Evolutionary conservation across 2,797 vertebrate species (phyloP), one percentile per base, ranked within the genome.

Genomic region (Gymnothorax javanicus): DNA sequence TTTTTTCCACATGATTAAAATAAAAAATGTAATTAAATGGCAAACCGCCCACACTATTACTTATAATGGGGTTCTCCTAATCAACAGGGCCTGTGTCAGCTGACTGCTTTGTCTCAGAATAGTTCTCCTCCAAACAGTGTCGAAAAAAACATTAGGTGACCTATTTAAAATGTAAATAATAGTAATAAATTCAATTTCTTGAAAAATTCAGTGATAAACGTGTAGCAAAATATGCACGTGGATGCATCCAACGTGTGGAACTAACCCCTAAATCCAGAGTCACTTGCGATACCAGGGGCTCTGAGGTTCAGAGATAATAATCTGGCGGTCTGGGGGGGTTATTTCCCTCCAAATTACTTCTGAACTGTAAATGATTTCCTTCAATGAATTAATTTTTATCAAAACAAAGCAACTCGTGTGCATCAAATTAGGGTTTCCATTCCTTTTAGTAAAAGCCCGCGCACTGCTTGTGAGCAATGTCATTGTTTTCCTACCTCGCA

Each of bases 11-110:
- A 84, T 69, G 69, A 60, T 56, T 83, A 69, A 88, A 86, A 58
- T 77, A 77, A 81, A 20, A 43, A 27, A n/a, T 58, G 84, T 86
- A 3, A 54, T 73, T 86, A 88, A 67, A 54, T 88, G 62, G 33
- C 15, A 50, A 23, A 77, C 33, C 33, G 20, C 73, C 33, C 52
- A 75, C 71, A 75, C 13, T 75, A 75, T 43, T 17, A 75, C 71
- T 12, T 33, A 75, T 75, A 75, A 75, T 75, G 71, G 71, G 71
- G 33, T 75, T 43, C 12, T 43, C 43, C 64, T 69, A 8, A 75
- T 33, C 25, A 33, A 27, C 71, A 43, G 27, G 64, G 23, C 64
- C 33, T 43, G 33, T 1, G 64, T 23, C 64, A 25, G 64, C 43
- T 33, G 25, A 43, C 13, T 15, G 33, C 33, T 43, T 43, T 33